Evolutionary conservation across 2,888 invertebrate species (phyloP).

Genomic region (Neocrepidodera transversa): DNA sequence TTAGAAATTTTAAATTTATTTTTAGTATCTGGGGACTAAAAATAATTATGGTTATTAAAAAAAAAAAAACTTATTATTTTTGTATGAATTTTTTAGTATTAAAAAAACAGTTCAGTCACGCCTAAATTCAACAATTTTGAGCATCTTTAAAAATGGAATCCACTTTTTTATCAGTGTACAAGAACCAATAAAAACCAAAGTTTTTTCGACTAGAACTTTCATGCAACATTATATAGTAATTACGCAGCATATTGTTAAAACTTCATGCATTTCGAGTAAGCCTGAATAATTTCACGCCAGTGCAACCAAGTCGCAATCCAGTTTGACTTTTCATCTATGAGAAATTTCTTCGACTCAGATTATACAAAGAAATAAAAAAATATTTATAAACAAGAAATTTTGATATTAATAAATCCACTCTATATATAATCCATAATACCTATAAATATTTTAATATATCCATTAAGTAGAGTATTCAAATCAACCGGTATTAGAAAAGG

Average conservation of each 20-base stretch:
- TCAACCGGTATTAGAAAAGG: slow-evolving; percentile 19
- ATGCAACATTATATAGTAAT: slow-evolving; percentile 55
- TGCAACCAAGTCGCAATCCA: background rate
- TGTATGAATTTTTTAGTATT: too few species aligned
- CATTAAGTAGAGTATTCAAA: background rate
- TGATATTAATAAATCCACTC: too few species aligned
- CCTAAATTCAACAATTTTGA: too few species aligned
- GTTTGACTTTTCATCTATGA: slow-evolving; percentile 2
- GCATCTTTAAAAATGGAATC: too few species aligned
- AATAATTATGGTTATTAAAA: too few species aligned
- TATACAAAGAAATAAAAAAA: background rate
- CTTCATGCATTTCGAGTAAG: slow-evolving; percentile 53
- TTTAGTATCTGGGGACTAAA: too few species aligned
- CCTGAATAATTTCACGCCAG: slow-evolving; percentile 53
- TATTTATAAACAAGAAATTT: too few species aligned
- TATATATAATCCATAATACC: too few species aligned
- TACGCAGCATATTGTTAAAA: slow-evolving; percentile 53
- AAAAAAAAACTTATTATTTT: too few species aligned
- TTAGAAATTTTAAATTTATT: too few species aligned
- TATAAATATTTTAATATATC: too few species aligned
- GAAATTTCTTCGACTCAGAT: slow-evolving; percentile 5
- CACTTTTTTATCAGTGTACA: slow-evolving; percentile 4
- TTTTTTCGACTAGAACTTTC: slow-evolving; percentile 43
- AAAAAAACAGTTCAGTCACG: too few species aligned
- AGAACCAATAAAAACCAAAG: slow-evolving; percentile 1